Evolutionary conservation across 2,888 invertebrate genomes (phyloP).

Genomic region (Mythimna albipuncta): DNA sequence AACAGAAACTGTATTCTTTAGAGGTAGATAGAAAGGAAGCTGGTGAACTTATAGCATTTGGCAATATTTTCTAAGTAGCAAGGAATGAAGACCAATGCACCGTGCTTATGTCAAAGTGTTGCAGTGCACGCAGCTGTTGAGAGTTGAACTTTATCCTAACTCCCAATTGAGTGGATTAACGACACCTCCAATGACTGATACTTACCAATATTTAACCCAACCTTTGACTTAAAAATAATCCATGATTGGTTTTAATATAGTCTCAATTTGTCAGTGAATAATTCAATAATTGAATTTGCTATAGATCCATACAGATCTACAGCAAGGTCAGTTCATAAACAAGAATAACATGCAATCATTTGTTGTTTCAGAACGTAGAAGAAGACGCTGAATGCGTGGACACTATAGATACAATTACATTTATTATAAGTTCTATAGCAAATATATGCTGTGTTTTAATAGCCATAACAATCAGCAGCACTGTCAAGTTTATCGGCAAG

Average conservation of each 20-base stretch:
- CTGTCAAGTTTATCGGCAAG: slow-evolving; percentile 83
- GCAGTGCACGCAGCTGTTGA: not conserved
- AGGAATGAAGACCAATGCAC: not conserved
- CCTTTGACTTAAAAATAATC: no score
- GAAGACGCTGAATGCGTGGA: slow-evolving; percentile 76
- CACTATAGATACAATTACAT: slow-evolving; percentile 80
- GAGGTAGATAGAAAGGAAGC: no score
- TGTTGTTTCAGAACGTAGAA: slow-evolving; percentile 73
- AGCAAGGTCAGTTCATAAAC: not conserved
- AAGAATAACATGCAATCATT: not conserved
- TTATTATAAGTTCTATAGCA: slow-evolving; percentile 78
- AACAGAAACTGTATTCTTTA: no score
- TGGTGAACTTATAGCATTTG: no score
- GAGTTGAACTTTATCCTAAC: not conserved
- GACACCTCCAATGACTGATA: no score
- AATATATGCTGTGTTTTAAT: slow-evolving; percentile 77
- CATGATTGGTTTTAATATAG: not conserved
- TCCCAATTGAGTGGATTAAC: not conserved
- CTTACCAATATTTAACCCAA: no score
- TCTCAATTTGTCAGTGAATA: not conserved
- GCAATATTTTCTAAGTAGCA: no score
- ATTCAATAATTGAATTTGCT: no score
- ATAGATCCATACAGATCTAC: not conserved
- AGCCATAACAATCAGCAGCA: slow-evolving; percentile 76
- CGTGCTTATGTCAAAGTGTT: not conserved